Evolutionary conservation across 2,797 vertebrate species (phyloP), one percentile per base, ranked within the genome.

Genomic region (Sebastes umbrosus): DNA sequence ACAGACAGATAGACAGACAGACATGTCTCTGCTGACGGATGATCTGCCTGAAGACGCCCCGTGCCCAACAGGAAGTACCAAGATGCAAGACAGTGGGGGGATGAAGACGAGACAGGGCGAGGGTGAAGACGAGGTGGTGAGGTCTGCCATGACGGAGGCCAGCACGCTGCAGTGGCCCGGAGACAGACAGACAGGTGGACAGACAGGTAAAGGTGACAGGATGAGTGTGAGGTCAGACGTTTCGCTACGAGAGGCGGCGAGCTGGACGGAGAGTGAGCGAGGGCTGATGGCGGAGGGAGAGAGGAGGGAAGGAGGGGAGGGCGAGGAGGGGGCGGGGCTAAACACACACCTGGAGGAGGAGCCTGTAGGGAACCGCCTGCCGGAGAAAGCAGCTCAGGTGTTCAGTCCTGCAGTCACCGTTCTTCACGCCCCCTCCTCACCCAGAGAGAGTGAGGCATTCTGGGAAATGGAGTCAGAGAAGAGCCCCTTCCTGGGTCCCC

Each of bases 351-450:
- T 65, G 69, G 64, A 67, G 36, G 60, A 43, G 27, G 80, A 77
- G 68, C 73, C 64, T 20, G 57, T 5, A 8, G 90, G 85, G 69
- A 94, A 93, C 70, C 70, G 46, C 2, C 88, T 97, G 80, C 97
- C 97, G 0, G 83, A 94, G 73, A 91, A 92, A 77, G 92, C 91
- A 0, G 87, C 95, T 32, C 94, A 95, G 1, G 92, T 96, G 76
- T 97, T 97, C 1, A 94, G 93, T 69, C 96, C 97, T 4, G 87
- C 72, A 8, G 67, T 92, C 39, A 91, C 84, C 0, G 27, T 89
- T 46, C 79, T 92, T 25, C 75, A 13, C 13, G 71, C 87, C 20
- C 84, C 85, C 5, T 71, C 69, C 5, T 80, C 84, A 14, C 75
- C 84, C 39, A 85, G 32, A 80, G 77, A 75, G 46, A 93, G 13